phyloP scores from a whole-genome alignment of 2,797 vertebrate genomes.

The Tarsius wallacei region DNA sequence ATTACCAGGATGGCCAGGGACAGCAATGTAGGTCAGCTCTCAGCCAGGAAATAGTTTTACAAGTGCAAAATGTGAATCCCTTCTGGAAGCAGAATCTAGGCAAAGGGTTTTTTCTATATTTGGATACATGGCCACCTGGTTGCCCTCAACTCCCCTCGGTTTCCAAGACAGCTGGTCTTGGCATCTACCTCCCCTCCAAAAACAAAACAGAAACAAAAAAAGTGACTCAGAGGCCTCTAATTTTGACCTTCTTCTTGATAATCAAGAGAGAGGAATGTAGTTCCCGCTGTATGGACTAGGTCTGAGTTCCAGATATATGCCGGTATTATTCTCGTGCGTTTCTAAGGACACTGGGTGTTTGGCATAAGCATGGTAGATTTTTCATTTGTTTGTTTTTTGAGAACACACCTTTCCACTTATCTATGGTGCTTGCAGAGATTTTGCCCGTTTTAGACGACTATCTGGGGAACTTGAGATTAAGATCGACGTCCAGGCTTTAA shows the following conservation, averaged over 20 bases:
- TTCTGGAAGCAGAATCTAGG: conserved; percentile 73
- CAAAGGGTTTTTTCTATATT: conserved; percentile 72
- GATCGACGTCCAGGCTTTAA: not conserved
- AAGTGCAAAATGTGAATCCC: conserved; percentile 54
- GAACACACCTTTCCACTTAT: not conserved
- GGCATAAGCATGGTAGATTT: not conserved
- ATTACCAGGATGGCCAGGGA: conserved; percentile 75
- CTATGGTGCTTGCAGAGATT: not conserved
- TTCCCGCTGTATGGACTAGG: not conserved
- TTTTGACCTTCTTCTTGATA: conserved; percentile 61
- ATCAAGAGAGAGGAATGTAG: not conserved
- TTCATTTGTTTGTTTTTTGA: not conserved
- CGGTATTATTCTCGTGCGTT: fast-evolving
- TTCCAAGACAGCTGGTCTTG: conserved; percentile 67
- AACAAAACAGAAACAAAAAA: not conserved
- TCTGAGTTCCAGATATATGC: not conserved
- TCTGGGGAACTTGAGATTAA: not conserved
- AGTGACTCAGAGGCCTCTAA: not conserved
- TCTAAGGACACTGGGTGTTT: not conserved
- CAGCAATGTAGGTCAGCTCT: conserved; percentile 81
- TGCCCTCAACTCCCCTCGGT: not conserved
- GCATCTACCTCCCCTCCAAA: not conserved
- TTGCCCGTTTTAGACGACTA: not conserved
- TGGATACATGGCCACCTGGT: conserved; percentile 77
- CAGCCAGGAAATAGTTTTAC: conserved; percentile 74